phyloP scores from a whole-genome alignment of 2,113 vertebrate species.

The Carollia perspicillata region DNA sequence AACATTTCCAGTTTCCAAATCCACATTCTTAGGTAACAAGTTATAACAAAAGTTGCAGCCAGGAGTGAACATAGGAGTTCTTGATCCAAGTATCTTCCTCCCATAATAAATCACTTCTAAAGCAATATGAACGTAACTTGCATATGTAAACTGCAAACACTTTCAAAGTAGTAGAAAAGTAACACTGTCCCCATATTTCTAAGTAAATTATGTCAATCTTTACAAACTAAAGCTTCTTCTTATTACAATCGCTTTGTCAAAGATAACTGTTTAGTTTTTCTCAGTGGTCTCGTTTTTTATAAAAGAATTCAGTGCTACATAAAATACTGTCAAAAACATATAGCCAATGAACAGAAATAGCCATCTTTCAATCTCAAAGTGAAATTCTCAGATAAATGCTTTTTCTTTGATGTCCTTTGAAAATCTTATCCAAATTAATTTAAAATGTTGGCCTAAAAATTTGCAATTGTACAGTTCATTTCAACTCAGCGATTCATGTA shows the following conservation, averaged over 20 bases:
- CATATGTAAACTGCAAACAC: not conserved
- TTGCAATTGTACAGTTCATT: not conserved
- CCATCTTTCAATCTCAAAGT: conserved; percentile 23
- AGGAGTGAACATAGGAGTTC: not conserved
- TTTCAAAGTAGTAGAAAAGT: conserved; percentile 20
- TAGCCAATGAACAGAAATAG: not conserved
- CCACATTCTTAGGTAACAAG: not conserved
- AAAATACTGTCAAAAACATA: not conserved
- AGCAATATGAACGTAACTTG: not conserved
- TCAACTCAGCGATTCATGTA: conserved; percentile 1
- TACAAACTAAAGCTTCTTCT: conserved; percentile 11
- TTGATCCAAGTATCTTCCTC: not conserved
- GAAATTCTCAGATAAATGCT: not conserved
- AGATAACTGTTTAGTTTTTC: not conserved
- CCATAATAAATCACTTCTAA: not conserved
- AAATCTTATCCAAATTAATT: conserved; percentile 39
- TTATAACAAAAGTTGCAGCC: not conserved
- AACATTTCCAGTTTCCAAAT: conserved; percentile 32
- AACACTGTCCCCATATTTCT: not conserved
- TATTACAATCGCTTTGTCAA: not conserved
- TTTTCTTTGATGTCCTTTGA: conserved; percentile 36
- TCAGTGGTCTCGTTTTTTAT: not conserved
- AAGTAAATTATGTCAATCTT: conserved; percentile 30
- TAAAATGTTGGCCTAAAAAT: conserved; percentile 35
- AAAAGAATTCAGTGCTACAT: not conserved